Evolutionary conservation across 2,797 vertebrate species (phyloP).

Genomic region (Urosaurus nigricauda): DNA sequence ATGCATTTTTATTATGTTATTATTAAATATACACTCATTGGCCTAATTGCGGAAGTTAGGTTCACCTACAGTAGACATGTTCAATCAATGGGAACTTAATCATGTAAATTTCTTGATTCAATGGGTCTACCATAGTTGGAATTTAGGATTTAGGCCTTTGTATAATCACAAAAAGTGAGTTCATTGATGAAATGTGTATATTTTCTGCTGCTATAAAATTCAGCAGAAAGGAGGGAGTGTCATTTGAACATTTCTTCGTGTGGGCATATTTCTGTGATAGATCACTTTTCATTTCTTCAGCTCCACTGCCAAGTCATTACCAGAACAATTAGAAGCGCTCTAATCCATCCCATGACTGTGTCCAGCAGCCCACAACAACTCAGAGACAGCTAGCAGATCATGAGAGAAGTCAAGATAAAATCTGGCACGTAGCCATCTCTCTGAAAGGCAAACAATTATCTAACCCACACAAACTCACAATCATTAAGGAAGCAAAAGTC

Average conservation of each 20-base stretch:
- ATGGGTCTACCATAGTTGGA: neutral
- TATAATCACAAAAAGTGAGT: neutral
- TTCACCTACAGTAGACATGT: no score
- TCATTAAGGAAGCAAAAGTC: slow-evolving; percentile 15
- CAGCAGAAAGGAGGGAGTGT: neutral
- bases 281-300: slow-evolving; percentile 1
- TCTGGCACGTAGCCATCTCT: neutral
- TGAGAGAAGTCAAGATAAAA: slow-evolving; percentile 30
- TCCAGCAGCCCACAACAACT: neutral
- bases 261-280: slow-evolving; percentile 1
- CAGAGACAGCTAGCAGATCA: neutral
- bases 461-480: neutral
- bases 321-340: slow-evolving; percentile 8
- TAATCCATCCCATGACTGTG: slow-evolving; percentile 18
- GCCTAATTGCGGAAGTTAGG: no score
- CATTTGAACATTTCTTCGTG: neutral
- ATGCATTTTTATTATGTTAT: neutral
- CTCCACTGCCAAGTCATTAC: slow-evolving; percentile 22
- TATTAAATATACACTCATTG: no score
- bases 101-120: no score
- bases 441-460: neutral
- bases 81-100: no score
- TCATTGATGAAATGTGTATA: slow-evolving; percentile 23
- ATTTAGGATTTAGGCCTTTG: neutral
- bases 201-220: slow-evolving; percentile 24